Evolutionary conservation across 1,140 invertebrate genomes (phyloP).

Genomic region (Lasaia peninsularis): DNA sequence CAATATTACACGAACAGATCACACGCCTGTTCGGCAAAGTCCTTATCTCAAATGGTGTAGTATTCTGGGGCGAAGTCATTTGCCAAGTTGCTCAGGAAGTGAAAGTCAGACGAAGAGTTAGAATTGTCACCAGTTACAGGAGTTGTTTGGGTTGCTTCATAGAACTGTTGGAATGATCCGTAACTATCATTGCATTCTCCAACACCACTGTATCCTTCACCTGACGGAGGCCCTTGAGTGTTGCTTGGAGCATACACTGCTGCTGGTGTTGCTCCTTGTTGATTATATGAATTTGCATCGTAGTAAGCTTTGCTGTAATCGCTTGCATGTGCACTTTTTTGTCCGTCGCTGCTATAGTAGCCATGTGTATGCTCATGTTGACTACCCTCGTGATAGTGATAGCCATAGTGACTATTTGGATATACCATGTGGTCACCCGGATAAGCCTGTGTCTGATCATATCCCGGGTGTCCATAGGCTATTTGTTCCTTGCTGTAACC

Average conservation of each 20-base stretch:
- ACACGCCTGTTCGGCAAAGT: slow-evolving; percentile 69
- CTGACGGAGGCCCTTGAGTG: slow-evolving; percentile 42
- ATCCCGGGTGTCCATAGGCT: slow-evolving; percentile 64
- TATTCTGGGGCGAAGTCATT: slow-evolving; percentile 95
- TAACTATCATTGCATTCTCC: slow-evolving; percentile 81
- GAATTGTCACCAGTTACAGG: slow-evolving; percentile 85
- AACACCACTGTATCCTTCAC: slow-evolving; percentile 74
- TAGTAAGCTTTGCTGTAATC: slow-evolving; percentile 70
- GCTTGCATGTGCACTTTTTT: slow-evolving; percentile 56
- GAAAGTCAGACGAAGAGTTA: slow-evolving; percentile 94
- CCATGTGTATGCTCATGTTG: slow-evolving; percentile 63
- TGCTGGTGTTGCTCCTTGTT: slow-evolving; percentile 49
- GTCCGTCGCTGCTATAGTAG: slow-evolving; percentile 59
- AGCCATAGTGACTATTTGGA: slow-evolving; percentile 70
- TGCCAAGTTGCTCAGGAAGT: slow-evolving; percentile 92
- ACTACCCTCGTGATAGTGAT: slow-evolving; percentile 69
- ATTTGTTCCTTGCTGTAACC: slow-evolving; percentile 69
- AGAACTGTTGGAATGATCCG: slow-evolving; percentile 84
- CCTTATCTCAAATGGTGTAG: slow-evolving; percentile 87
- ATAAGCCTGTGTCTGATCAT: slow-evolving; percentile 68
- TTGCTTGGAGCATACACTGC: slow-evolving; percentile 34
- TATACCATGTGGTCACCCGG: slow-evolving; percentile 65
- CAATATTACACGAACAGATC: slow-evolving; percentile 69
- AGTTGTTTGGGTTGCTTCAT: slow-evolving; percentile 78
- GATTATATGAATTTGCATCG: slow-evolving; percentile 51